Evolutionary conservation across 2,113 vertebrate species (phyloP), one percentile per base, ranked within the genome.

Genomic region (Butastur rufipennis): DNA sequence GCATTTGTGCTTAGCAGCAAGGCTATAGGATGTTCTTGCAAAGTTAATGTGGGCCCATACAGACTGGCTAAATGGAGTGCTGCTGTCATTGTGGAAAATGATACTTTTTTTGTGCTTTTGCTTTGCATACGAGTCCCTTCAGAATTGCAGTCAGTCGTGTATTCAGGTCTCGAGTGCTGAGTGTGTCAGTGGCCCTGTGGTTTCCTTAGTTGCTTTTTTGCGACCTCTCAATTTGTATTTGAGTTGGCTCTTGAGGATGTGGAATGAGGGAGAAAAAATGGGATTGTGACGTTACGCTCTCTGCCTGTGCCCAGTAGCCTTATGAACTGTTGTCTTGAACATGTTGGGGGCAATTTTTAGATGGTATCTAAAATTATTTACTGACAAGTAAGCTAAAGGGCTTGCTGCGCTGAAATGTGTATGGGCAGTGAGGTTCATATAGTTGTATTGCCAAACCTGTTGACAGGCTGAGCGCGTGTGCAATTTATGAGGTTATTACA

Each of bases 351-450:
- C 53, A 32, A 14, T 42, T 78, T 40, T 67, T 17, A 21, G 20
- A 11, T 15, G 31, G 25, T 34, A 32, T 21, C 25, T 59, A 6
- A n/a, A 48, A 13, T 31, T 11, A 19, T 50, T 77, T 67, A 42
- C 12, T 48, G 67, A 42, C 29, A 26, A 48, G 42, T n/a, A 42
- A 65, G 17, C 42, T 31, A 5, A 40, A 40, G 19, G 34, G 10
- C 40, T 55, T 71, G 56, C 34, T 53, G 4, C 15, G 3, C 19
- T 16, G 34, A n/a, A 36, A 52, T 17, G 21, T 8, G 21, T 13
- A 9, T 36, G 22, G 23, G 42, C 0, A 1, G 8, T 15, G 27
- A 47, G n/a, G 47, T 8, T 17, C 13, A 2, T 5, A 0, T 26
- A 43, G 32, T 6, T 25, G 16, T 36, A 3, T 53, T 47, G 23